A percentile compares a stretch with the other conserved stretches of the same genome.
These are phyloP conservation scores for Schizotus pectinicornis DNA, from an alignment of 2,888 invertebrate genomes.

Conservation along the genomic window DNA sequence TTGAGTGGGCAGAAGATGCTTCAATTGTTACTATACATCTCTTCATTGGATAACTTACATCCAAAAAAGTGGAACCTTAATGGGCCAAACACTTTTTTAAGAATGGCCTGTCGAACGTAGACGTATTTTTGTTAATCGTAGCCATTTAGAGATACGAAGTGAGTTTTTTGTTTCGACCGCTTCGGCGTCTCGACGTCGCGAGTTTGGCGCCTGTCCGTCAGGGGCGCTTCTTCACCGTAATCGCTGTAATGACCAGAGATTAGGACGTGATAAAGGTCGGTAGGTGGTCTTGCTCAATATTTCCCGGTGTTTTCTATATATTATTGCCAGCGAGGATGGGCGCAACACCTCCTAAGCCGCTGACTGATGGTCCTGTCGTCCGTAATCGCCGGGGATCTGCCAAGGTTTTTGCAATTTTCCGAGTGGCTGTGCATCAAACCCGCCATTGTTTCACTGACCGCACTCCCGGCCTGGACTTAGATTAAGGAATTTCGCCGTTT, in stretches of 20 bases:
- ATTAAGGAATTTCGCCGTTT: slow-evolving; percentile 38
- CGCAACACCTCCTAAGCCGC: slow-evolving; percentile 50
- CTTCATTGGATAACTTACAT: too few species aligned
- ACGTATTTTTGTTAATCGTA: too few species aligned
- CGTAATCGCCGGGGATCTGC: slow-evolving; percentile 51
- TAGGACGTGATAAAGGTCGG: slow-evolving; percentile 42
- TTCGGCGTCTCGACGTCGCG: too few species aligned
- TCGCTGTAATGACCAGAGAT: slow-evolving; percentile 33
- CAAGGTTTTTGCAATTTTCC: slow-evolving; percentile 54
- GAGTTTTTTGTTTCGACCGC: too few species aligned
- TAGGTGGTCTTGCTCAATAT: slow-evolving; percentile 43
- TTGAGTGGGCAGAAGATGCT: too few species aligned
- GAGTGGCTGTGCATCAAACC: slow-evolving; percentile 52
- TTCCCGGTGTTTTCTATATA: slow-evolving; percentile 44
- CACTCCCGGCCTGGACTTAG: slow-evolving; percentile 30
- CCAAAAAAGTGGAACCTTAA: too few species aligned
- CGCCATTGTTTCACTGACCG: slow-evolving; percentile 48
- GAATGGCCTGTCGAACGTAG: too few species aligned
- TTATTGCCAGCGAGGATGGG: slow-evolving; percentile 39
- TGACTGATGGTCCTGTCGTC: slow-evolving; percentile 53
- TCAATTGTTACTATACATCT: too few species aligned
- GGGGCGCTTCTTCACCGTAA: slow-evolving; percentile 10
- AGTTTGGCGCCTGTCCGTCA: not conserved
- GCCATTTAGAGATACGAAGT: too few species aligned
- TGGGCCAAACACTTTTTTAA: too few species aligned